A percentile compares a stretch with the other conserved stretches of the same genome.
These are phyloP conservation scores for Dipodomys merriami DNA, from an alignment of 2,113 vertebrate genomes.

Conservation along the genomic window DNA sequence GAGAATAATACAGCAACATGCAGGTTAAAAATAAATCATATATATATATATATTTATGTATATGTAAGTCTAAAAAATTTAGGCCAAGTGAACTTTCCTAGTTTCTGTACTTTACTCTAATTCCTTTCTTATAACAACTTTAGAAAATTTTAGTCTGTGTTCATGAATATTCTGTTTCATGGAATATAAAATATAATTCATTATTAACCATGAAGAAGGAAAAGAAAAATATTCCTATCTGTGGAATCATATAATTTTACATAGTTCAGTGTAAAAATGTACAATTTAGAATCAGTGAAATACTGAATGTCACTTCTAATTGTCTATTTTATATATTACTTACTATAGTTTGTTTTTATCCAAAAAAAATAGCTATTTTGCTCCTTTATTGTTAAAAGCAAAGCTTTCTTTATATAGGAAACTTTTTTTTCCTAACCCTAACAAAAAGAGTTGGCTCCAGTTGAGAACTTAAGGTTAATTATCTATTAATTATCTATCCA, in stretches of 20 bases:
- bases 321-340: background rate
- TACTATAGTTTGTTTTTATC: background rate
- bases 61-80: too few relatives aligned
- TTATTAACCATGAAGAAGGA: background rate
- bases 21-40: too few relatives aligned
- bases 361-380: background rate
- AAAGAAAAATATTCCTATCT: background rate
- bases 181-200: background rate
- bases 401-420: background rate
- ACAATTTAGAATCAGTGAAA: background rate
- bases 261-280: background rate
- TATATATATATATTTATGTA: too few relatives aligned
- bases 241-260: background rate
- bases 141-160: background rate
- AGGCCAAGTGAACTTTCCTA: background rate
- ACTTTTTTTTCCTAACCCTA: background rate
- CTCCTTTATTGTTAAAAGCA: background rate
- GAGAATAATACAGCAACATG: background rate
- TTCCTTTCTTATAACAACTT: background rate
- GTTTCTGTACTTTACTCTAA: background rate
- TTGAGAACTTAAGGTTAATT: too few relatives aligned
- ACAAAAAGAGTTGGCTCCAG: background rate
- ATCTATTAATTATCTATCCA: too few relatives aligned
- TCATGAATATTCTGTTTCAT: conserved; percentile 4
- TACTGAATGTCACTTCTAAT: background rate